Evolutionary conservation across 2,113 vertebrate genomes (phyloP).

Genomic region (Protobothrops mucrosquamatus): DNA sequence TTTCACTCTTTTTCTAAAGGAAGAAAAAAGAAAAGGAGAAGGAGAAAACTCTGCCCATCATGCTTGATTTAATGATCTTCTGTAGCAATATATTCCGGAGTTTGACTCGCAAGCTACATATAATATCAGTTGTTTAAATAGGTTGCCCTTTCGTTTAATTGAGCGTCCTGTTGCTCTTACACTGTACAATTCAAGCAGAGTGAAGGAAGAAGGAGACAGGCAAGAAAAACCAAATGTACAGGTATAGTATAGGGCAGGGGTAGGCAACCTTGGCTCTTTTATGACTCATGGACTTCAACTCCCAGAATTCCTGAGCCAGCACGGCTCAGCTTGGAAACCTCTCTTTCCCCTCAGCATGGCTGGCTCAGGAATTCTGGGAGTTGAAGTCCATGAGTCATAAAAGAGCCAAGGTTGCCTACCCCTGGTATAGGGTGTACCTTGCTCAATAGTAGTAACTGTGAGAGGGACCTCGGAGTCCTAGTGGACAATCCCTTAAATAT

Average conservation of each 20-base stretch:
- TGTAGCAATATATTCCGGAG: constrained; percentile 9
- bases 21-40: not conserved
- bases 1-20: not conserved
- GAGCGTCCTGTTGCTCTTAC: not conserved
- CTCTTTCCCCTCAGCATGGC: too few species aligned
- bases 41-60: not conserved
- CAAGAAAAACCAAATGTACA: not conserved
- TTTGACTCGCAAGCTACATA: constrained; percentile 2
- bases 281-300: too few species aligned
- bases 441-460: too few species aligned
- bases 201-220: not conserved
- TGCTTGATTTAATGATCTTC: constrained; percentile 23
- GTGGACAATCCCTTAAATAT: too few species aligned
- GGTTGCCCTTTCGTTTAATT: constrained; percentile 29
- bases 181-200: not conserved
- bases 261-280: too few species aligned
- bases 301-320: too few species aligned
- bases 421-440: too few species aligned
- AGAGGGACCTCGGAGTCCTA: too few species aligned
- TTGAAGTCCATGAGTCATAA: too few species aligned
- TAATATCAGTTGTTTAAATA: constrained; percentile 22
- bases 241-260: not conserved
- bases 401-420: too few species aligned
- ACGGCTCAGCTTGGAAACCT: too few species aligned
- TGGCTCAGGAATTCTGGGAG: too few species aligned